phyloP scores from a whole-genome alignment of 2,113 vertebrate species.

The Mandrillus leucophaeus region DNA sequence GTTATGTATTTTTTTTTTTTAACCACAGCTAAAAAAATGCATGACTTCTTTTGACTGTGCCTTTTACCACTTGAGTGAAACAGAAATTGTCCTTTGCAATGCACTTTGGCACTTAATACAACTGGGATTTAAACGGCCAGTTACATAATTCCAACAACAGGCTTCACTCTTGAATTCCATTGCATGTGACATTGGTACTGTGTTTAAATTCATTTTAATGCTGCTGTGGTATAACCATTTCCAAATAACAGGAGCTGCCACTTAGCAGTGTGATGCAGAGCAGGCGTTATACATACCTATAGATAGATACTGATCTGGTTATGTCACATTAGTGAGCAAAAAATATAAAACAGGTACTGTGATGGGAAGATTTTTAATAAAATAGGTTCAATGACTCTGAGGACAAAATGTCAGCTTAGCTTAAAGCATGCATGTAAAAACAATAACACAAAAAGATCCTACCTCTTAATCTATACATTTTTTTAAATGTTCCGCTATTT shows the following conservation, averaged over 20 bases:
- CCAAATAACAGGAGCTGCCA: background rate
- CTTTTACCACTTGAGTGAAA: constrained; percentile 23
- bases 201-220: constrained; percentile 39
- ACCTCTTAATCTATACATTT: background rate
- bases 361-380: constrained; percentile 26
- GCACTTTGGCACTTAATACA: constrained; percentile 22
- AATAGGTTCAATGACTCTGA: background rate
- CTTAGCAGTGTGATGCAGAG: background rate
- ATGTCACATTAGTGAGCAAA: background rate
- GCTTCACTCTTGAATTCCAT: constrained; percentile 42
- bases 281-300: background rate
- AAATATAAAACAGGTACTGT: background rate
- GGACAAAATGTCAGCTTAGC: background rate
- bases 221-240: background rate
- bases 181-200: constrained; percentile 32
- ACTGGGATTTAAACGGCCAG: background rate
- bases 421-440: background rate
- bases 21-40: background rate
- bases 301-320: background rate
- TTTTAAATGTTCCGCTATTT: background rate
- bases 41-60: background rate
- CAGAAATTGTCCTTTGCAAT: background rate
- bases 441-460: background rate
- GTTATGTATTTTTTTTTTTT: background rate
- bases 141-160: constrained; percentile 23